phyloP scores from a whole-genome alignment of 2,113 vertebrate genomes.

The Sterna hirundo region DNA sequence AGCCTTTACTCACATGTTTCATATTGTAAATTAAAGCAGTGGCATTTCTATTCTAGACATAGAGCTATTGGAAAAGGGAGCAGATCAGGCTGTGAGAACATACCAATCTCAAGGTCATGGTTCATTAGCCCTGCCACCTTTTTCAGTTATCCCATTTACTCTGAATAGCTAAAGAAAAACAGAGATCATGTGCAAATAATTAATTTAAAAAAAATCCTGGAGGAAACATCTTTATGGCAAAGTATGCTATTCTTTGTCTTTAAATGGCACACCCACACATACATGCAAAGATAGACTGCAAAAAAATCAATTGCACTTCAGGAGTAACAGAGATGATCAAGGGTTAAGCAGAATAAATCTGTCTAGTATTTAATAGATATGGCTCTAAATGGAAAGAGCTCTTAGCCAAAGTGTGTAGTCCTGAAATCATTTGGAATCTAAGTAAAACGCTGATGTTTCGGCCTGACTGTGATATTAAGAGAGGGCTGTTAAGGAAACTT shows the following conservation, averaged over 20 bases:
- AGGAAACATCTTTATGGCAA: background rate
- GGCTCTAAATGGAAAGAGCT: background rate
- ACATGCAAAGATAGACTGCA: background rate
- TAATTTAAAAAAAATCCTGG: background rate
- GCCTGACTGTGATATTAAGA: background rate
- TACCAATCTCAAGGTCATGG: background rate
- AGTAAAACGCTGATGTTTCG: background rate
- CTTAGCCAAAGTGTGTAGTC: background rate
- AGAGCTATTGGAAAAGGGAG: background rate
- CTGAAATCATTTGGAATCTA: background rate
- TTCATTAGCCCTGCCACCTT: constrained; percentile 13
- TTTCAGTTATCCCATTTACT: background rate
- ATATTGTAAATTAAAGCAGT: background rate
- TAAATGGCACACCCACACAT: background rate
- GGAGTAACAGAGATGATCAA: background rate
- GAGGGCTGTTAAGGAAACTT: background rate
- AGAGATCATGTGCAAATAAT: background rate
- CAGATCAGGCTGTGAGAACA: constrained; percentile 5
- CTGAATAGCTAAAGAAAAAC: background rate
- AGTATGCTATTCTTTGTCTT: background rate
- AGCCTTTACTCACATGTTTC: background rate
- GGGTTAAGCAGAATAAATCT: background rate
- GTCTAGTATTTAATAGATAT: background rate
- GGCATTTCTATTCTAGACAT: constrained; percentile 8
- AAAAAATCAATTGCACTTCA: background rate